Evolutionary conservation across 2,797 vertebrate genomes (phyloP).

Genomic region (Pogonophryne albipinna): DNA sequence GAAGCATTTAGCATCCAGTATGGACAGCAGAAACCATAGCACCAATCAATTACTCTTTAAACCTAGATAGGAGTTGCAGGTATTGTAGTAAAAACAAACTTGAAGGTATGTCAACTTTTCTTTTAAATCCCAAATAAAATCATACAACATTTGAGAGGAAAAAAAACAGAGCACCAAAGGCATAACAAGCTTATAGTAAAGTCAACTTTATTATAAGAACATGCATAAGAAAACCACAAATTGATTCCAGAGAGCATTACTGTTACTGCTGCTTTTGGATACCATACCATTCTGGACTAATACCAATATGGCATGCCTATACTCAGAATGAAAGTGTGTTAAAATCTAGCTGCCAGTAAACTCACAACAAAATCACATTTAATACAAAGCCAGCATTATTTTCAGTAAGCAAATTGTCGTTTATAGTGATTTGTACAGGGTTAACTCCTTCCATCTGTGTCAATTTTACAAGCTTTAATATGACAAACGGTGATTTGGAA

Average conservation of each 20-base stretch:
- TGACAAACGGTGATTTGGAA: not conserved
- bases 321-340: not conserved
- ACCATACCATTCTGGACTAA: not conserved
- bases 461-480: slow-evolving; percentile 1
- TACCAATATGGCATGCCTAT: not conserved
- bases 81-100: not conserved
- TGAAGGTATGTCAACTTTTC: not conserved
- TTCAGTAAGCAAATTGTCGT: not conserved
- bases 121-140: not conserved
- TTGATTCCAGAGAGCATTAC: not conserved
- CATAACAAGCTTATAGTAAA: not conserved
- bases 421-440: too few species aligned
- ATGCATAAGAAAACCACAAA: not conserved
- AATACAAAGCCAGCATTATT: slow-evolving; percentile 10
- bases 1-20: not conserved
- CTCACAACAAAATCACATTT: not conserved
- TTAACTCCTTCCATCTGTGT: not conserved
- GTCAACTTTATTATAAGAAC: not conserved
- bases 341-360: not conserved
- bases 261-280: not conserved
- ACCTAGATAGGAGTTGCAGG: not conserved
- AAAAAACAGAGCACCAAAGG: not conserved
- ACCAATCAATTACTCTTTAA: not conserved
- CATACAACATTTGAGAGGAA: not conserved
- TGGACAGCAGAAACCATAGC: too few species aligned